Conservation (phyloP, 2,888 invertebrate species). For the Drosophila yooni region DNA sequence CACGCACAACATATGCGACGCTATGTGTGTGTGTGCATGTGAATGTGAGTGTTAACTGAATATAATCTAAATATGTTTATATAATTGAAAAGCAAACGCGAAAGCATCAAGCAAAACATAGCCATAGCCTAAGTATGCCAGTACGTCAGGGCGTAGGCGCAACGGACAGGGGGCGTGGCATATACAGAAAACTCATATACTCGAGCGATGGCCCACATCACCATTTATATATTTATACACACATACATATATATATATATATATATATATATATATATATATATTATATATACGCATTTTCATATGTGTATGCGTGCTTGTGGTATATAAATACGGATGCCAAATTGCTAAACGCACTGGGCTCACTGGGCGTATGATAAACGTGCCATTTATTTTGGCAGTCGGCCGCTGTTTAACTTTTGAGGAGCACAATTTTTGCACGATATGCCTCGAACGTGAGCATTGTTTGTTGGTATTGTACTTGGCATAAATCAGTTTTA, state of each 20-base stretch:
- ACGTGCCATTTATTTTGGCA: constrained; percentile 77
- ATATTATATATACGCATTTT: not conserved
- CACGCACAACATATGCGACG: constrained; percentile 50
- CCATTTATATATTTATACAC: not conserved
- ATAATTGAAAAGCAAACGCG: constrained; percentile 79
- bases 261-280: not conserved
- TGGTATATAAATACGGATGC: constrained; percentile 75
- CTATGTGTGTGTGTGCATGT: constrained; percentile 13
- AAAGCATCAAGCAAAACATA: constrained; percentile 67
- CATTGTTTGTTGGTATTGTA: constrained; percentile 36
- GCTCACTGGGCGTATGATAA: constrained; percentile 78
- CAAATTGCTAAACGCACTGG: constrained; percentile 72
- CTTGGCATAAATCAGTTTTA: constrained; percentile 58
- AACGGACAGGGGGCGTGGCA: constrained; percentile 35
- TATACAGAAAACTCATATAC: constrained; percentile 55
- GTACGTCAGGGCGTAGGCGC: constrained; percentile 40
- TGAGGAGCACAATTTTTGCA: constrained; percentile 53
- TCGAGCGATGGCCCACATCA: constrained; percentile 36
- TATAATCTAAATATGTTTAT: constrained; percentile 79
- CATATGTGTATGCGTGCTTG: constrained; percentile 30
- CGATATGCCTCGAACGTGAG: constrained; percentile 53
- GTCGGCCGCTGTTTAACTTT: constrained; percentile 53
- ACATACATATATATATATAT: not conserved
- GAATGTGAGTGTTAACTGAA: constrained; percentile 63
- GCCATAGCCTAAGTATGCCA: constrained; percentile 57